phyloP scores from a whole-genome alignment of 2,888 invertebrate genomes.

The Dugesia japonica region DNA sequence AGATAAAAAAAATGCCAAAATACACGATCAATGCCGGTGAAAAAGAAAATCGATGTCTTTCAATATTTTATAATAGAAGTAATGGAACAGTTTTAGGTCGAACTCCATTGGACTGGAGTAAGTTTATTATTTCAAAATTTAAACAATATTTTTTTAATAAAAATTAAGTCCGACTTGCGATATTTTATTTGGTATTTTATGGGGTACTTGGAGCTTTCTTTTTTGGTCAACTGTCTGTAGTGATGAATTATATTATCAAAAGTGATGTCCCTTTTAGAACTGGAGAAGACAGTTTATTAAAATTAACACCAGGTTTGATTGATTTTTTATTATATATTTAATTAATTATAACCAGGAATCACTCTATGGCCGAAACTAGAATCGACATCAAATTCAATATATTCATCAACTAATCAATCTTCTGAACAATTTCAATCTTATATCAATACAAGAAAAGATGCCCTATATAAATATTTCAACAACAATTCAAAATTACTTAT shows the following conservation, averaged over 20 bases:
- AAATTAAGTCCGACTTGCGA: background rate
- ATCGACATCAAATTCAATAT: background rate
- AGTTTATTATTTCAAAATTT: background rate
- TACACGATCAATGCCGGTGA: background rate
- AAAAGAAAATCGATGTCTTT: background rate
- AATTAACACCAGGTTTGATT: background rate
- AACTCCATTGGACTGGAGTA: background rate
- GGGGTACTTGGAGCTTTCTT: background rate
- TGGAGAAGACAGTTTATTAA: conserved; percentile 3
- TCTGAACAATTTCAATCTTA: background rate
- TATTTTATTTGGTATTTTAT: background rate
- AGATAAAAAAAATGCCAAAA: background rate
- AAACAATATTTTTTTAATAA: background rate
- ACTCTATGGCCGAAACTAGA: background rate
- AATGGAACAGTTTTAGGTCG: background rate
- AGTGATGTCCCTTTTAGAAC: background rate
- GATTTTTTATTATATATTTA: too few species aligned
- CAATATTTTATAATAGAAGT: background rate
- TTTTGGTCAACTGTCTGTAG: background rate
- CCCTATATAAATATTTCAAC: background rate
- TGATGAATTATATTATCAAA: background rate
- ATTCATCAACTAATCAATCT: background rate
- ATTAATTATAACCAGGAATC: background rate
- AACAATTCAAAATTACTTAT: background rate
- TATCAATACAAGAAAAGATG: background rate